Conservation (phyloP, 2,888 invertebrate species). For the Andrena chrysosceles region DNA sequence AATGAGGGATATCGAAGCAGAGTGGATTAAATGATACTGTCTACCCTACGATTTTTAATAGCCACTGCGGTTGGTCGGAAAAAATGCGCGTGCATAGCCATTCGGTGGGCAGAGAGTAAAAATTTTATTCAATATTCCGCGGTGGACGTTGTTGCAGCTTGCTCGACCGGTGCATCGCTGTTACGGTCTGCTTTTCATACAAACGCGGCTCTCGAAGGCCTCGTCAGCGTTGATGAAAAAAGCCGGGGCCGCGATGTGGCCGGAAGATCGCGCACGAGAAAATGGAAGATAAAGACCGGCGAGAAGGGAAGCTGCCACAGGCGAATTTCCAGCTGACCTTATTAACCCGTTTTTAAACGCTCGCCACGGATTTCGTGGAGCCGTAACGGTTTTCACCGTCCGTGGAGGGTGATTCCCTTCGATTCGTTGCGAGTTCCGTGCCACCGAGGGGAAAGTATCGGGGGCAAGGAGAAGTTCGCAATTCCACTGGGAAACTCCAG, state of each 20-base stretch:
- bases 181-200: constrained; percentile 62
- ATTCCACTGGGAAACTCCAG: neutral
- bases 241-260: constrained; percentile 31
- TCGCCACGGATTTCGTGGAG: constrained; percentile 16
- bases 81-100: constrained; percentile 3
- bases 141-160: constrained; percentile 42
- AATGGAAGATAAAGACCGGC: constrained; percentile 33
- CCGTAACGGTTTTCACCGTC: neutral
- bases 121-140: constrained; percentile 43
- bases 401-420: constrained; percentile 11
- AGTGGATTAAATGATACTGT: neutral
- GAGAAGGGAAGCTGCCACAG: constrained; percentile 10
- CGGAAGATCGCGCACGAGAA: constrained; percentile 37
- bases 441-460: neutral
- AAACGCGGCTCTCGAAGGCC: constrained; percentile 54
- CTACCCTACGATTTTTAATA: neutral
- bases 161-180: constrained; percentile 38
- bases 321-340: constrained; percentile 49
- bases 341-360: constrained; percentile 52
- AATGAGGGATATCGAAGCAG: neutral
- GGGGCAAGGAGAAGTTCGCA: constrained; percentile 7
- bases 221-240: constrained; percentile 59
- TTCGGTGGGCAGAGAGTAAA: neutral
- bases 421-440: constrained; percentile 1
- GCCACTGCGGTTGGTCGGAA: neutral